A percentile compares a stretch with the other conserved stretches of the same genome.
phyloP scores from a whole-genome alignment of 2,888 invertebrate genomes.

The Acholoe squamosa region DNA sequence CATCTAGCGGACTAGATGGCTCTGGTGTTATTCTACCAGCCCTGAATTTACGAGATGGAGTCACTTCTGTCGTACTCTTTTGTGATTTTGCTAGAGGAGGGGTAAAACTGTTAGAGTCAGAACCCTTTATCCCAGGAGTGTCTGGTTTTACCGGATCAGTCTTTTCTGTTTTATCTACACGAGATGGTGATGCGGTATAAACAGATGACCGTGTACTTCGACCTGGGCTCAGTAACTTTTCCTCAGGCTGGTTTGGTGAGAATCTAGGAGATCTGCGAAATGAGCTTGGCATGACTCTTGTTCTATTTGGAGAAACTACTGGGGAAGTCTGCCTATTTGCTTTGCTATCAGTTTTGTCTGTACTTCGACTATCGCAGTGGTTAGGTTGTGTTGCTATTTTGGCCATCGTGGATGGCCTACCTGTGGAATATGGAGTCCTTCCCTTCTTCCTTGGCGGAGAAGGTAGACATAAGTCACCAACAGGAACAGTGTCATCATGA shows the following conservation, averaged over 20 bases:
- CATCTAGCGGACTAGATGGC: constrained; percentile 43
- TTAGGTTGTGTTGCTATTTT: neutral
- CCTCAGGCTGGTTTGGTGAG: neutral
- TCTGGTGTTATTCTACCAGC: constrained; percentile 44
- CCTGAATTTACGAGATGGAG: constrained; percentile 26
- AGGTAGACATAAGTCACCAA: neutral
- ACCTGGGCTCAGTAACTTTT: neutral
- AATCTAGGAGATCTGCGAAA: constrained; percentile 1
- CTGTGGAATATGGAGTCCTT: neutral
- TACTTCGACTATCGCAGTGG: neutral
- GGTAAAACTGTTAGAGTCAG: constrained; percentile 33
- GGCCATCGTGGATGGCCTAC: neutral
- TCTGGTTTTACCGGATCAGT: neutral
- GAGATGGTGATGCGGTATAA: neutral
- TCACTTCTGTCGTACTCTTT: neutral
- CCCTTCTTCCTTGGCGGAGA: constrained; percentile 17
- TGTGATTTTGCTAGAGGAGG: neutral
- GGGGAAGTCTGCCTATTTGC: neutral
- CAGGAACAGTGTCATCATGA: constrained; percentile 35
- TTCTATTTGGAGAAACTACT: neutral
- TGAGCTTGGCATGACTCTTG: neutral
- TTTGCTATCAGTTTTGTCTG: too few relatives aligned
- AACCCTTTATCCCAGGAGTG: neutral
- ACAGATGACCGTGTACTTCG: neutral
- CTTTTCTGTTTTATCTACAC: neutral